Conservation (phyloP, 2,113 vertebrate species). For the Gallinago jamesoni region DNA sequence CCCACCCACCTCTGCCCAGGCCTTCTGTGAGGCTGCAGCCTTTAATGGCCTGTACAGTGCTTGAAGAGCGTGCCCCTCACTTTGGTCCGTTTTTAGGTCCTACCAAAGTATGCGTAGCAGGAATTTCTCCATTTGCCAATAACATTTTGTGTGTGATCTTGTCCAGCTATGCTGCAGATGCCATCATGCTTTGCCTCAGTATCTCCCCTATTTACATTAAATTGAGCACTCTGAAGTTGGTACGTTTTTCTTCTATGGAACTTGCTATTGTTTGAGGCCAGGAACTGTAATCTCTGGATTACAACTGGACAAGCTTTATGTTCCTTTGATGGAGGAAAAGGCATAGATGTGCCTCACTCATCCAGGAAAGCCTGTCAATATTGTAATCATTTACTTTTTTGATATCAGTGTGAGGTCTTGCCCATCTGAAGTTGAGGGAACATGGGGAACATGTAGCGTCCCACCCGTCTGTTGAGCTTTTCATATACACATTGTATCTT, state of each 20-base stretch:
- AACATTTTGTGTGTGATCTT: neutral
- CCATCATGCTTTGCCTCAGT: neutral
- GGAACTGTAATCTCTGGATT: neutral
- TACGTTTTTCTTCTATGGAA: neutral
- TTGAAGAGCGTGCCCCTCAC: accelerated
- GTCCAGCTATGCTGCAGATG: neutral
- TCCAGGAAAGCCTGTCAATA: neutral
- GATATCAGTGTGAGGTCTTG: neutral
- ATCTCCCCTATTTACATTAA: neutral
- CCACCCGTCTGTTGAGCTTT: neutral
- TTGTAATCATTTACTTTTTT: neutral
- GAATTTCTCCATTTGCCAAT: neutral
- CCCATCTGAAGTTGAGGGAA: neutral
- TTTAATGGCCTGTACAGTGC: neutral
- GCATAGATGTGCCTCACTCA: neutral
- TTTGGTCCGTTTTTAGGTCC: neutral
- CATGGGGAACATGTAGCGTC: neutral
- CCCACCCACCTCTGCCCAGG: neutral
- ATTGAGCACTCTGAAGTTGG: neutral
- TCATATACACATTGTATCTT: neutral
- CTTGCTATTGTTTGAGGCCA: neutral
- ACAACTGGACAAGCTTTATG: neutral
- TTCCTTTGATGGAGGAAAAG: neutral
- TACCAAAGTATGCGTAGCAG: neutral
- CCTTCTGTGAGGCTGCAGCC: neutral